Conservation (phyloP, 2,888 invertebrate genomes). For the Drosophila trichaetosa region DNA sequence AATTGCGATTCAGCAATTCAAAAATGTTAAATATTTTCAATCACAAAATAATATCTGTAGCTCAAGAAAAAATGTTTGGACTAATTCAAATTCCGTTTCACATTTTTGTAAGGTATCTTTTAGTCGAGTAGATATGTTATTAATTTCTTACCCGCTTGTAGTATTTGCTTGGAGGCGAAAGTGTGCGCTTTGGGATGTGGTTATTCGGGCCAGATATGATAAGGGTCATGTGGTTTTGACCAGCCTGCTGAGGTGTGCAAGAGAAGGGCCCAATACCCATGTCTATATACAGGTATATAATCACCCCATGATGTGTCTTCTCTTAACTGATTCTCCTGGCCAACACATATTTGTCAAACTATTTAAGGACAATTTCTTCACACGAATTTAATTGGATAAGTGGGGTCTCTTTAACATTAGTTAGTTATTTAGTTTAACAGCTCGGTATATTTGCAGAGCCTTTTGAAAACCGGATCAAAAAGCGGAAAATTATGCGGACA, state of each 20-base stretch:
- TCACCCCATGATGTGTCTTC: slow-evolving; percentile 22
- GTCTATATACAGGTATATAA: slow-evolving; percentile 17
- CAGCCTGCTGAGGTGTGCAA: slow-evolving; percentile 30
- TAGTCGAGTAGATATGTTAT: not conserved
- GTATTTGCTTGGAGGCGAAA: slow-evolving; percentile 71
- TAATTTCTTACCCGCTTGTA: slow-evolving; percentile 7
- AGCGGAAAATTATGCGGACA: slow-evolving; percentile 42
- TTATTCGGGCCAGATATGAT: slow-evolving; percentile 64
- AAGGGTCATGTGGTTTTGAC: slow-evolving; percentile 66
- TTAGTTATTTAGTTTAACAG: not conserved
- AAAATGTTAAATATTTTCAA: not conserved
- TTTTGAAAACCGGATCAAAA: slow-evolving; percentile 14
- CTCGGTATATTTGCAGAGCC: slow-evolving; percentile 34
- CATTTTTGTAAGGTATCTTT: slow-evolving; percentile 2
- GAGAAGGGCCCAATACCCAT: slow-evolving; percentile 7
- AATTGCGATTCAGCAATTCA: not conserved
- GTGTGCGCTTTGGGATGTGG: slow-evolving; percentile 67
- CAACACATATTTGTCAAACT: slow-evolving; percentile 26
- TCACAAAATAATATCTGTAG: not conserved
- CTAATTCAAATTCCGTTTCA: not conserved
- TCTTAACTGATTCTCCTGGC: slow-evolving; percentile 4
- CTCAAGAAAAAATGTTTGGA: not conserved
- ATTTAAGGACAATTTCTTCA: slow-evolving; percentile 5
- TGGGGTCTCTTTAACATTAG: not conserved
- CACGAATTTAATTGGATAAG: slow-evolving; percentile 20